phyloP scores from a whole-genome alignment of 2,888 invertebrate genomes.

The Lasioglossum calceatum region DNA sequence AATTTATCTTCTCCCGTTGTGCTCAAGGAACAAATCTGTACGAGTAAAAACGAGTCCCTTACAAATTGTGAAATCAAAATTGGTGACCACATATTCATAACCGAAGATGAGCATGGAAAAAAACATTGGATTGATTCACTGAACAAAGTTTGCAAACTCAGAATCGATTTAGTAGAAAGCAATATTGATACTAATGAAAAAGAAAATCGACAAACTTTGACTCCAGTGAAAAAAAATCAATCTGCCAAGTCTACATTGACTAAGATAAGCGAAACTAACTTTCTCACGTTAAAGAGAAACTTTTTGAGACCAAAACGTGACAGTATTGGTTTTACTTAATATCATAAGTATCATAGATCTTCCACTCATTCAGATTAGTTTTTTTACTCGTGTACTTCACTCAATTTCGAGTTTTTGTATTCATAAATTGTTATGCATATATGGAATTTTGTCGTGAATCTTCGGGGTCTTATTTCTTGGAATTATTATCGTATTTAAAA shows the following conservation, averaged over 20 bases:
- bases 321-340: conserved; percentile 64
- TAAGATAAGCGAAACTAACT: conserved; percentile 68
- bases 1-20: conserved; percentile 76
- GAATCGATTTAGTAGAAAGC: conserved; percentile 20
- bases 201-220: conserved; percentile 62
- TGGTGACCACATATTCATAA: conserved; percentile 72
- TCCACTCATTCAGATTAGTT: background rate
- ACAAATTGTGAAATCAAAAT: conserved; percentile 74
- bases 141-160: conserved; percentile 63
- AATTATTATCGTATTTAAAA: background rate
- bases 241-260: conserved; percentile 65
- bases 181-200: conserved; percentile 63
- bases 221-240: conserved; percentile 42
- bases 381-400: background rate
- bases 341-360: background rate
- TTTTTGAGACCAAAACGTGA: conserved; percentile 72
- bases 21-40: conserved; percentile 67
- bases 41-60: conserved; percentile 64
- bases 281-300: conserved; percentile 73
- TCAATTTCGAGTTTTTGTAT: background rate
- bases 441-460: background rate
- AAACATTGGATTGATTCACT: conserved; percentile 81
- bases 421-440: background rate
- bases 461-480: background rate
- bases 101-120: conserved; percentile 79